Evolutionary conservation across 2,797 vertebrate species (phyloP), one percentile per base, ranked within the genome.

Genomic region (Nasua narica): DNA sequence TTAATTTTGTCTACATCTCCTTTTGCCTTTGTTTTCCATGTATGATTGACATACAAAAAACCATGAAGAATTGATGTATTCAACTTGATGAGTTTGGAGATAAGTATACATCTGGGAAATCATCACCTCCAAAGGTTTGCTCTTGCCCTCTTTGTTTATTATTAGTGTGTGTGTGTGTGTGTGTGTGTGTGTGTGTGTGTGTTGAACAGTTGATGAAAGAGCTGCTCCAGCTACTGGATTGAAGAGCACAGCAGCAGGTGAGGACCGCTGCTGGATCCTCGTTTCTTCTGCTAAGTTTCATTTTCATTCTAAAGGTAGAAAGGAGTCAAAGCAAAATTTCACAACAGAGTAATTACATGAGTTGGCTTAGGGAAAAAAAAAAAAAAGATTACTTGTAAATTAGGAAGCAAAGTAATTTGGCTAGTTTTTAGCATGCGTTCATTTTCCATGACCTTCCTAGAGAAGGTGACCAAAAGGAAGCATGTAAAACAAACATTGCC

Each of bases 261-360:
- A 69, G 67, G 15, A 35, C 67, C 29, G 50, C 58, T 40, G 14
- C n/a, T 32, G 52, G 40, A 18, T 69, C 3, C 0, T 25, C 15
- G 21, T 82, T 92, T 95, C 85, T 46, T 29, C 86, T 69, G 46
- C 15, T 48, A 46, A 70, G 58, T 97, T 92, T 91, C 14, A 40
- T 77, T 95, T 94, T 87, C 77, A 70, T 65, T 83, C 10, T 56
- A 90, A 92, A 92, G 46, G 65, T 95, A 50, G 62, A 87, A 94
- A 91, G 32, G 16, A 92, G 40, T 86, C 65, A 60, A n/a, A 76
- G 79, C 25, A 70, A 52, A 83, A 29, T 83, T 62, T 94, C 54
- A 69, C 92, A 96, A 69, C 58, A 50, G 18, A 85, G 19, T 69
- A 83, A 94, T 90, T 72, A 72, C 25, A 76, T 29, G 25, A 90